These are phyloP conservation scores for Ostrea edulis DNA, from an alignment of 1,140 invertebrate species.

Conservation along the genomic window DNA sequence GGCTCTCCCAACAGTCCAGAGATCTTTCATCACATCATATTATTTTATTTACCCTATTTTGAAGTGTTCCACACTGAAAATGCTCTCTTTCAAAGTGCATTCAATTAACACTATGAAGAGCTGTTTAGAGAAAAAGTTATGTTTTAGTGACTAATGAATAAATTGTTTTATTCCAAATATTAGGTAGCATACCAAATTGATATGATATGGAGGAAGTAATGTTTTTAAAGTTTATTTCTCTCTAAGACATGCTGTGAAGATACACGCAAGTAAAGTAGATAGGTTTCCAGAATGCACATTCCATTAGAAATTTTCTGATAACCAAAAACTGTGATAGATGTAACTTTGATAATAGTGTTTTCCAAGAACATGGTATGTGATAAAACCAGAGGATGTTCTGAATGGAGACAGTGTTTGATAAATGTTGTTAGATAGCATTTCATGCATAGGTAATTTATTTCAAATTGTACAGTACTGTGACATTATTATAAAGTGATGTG, in stretches of 20 bases:
- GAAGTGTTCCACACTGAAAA: not conserved
- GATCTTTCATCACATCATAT: not conserved
- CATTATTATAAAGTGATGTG: not conserved
- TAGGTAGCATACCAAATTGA: no score
- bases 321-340: conserved; percentile 7
- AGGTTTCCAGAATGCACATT: not conserved
- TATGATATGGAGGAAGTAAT: no score
- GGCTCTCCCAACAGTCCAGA: not conserved
- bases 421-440: no score
- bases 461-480: not conserved
- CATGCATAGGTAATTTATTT: no score
- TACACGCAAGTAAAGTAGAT: not conserved
- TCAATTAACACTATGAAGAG: not conserved
- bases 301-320: not conserved
- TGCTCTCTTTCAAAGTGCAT: conserved; percentile 34
- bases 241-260: not conserved
- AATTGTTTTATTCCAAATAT: no score
- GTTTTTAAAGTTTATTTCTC: not conserved
- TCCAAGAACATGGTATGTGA: not conserved
- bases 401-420: no score
- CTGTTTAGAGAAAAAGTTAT: not conserved
- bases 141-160: no score
- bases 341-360: not conserved
- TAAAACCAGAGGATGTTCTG: no score
- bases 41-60: not conserved